A percentile compares a stretch with the other conserved stretches of the same genome.
Conservation (phyloP, 1,140 invertebrate species). For the Nylanderia fulva region DNA sequence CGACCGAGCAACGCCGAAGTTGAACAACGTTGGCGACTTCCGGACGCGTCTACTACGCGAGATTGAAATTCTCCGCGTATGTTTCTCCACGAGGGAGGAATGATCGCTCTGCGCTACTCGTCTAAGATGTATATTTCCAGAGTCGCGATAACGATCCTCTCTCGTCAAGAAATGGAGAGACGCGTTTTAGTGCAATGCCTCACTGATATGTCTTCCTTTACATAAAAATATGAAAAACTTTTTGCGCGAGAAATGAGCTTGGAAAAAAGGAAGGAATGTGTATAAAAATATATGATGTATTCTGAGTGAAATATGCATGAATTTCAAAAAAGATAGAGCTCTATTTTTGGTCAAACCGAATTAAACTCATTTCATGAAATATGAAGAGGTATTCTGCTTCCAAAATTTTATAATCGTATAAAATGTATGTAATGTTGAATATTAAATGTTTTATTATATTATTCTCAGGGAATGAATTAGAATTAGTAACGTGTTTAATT, state of each 20-base stretch:
- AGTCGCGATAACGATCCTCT: constrained; percentile 49
- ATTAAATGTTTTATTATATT: not conserved
- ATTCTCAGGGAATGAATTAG: not conserved
- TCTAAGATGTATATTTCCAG: constrained; percentile 50
- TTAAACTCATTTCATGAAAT: not conserved
- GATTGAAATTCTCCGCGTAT: constrained; percentile 70
- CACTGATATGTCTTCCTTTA: not conserved
- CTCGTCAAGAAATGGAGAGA: constrained; percentile 23
- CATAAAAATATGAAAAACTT: not conserved
- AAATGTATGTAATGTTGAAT: not conserved
- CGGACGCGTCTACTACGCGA: constrained; percentile 62
- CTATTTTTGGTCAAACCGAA: not conserved
- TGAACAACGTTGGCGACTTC: constrained; percentile 58
- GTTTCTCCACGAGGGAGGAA: not conserved
- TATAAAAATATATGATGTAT: constrained; percentile 8
- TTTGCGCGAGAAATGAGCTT: not conserved
- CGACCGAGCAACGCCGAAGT: constrained; percentile 43
- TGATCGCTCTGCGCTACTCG: constrained; percentile 12
- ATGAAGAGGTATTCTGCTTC: not conserved
- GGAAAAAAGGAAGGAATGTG: no score
- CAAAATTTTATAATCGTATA: not conserved
- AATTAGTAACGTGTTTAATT: not conserved
- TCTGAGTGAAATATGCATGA: not conserved
- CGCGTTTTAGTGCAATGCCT: not conserved
- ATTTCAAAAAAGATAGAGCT: not conserved